Base-by-base conservation (phyloP, 2,797 vertebrate species). In the Urocyon cinereoargenteus region DNA sequence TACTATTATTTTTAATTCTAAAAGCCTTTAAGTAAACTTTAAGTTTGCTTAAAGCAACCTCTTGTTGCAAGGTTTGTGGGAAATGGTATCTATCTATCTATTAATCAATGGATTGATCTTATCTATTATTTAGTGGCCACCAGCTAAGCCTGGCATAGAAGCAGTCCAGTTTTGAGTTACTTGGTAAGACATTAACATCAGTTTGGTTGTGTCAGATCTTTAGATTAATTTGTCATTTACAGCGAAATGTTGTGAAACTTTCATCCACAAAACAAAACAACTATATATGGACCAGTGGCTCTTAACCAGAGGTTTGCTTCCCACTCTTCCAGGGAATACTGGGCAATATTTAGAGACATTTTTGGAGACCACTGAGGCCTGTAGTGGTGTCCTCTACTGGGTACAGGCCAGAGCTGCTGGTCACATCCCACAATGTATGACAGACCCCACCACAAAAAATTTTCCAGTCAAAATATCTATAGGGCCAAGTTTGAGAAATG, bases 241-340 rank as follows among this genome's bases (percentile, higher is more conserved):
- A 94, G 11, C 6, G 22, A 96, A 93, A 85, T 79, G 28, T 68
- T 78, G 28, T 86, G 36, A 82, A 22, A 82, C 18, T 92, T 92
- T 86, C 9, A 79, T 61, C 66, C 72, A 61, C 10, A 51, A 75
- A 91, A 64, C 4, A 53, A 75, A 84, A 70, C 19, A 40, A n/a
- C 70, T 19, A 11, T 55, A 13, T 75, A 51, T 24, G 6, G 28
- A 72, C 64, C 59, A 62, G 2, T n/a, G 36, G 49, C 78, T 72
- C 19, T 90, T 34, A 55, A 51, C 4, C 10, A 57, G 77, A 31
- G 6, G 14, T 70, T 94, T 84, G 24, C n/a, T 87, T 6, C 11
- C 31, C 1, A 49, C 34, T 5, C 6, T 91, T 79, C 24, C 16
- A 90, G 64, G 31, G 22, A 92, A 55, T 72, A 78, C 8, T 66